Evolutionary conservation across 2,113 vertebrate species (phyloP), one percentile per base, ranked within the genome.

Genomic region (Nicator chloris): DNA sequence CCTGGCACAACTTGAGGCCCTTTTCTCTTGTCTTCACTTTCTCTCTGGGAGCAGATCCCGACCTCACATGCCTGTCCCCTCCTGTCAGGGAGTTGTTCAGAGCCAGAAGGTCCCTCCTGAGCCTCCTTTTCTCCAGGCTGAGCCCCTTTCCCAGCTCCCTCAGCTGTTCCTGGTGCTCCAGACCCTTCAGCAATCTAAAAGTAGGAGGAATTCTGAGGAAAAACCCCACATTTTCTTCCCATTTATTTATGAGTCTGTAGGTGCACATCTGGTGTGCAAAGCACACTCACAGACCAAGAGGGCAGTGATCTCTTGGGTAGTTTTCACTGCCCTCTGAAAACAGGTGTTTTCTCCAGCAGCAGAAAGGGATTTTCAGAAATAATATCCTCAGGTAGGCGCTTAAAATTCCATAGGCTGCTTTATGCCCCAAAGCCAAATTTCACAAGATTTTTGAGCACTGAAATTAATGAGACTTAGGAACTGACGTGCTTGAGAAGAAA

Each of bases 51-150:
- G 31, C 37, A 70, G 63, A 70, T 1, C 21, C 35, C 0, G 0
- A 42, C 2, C 1, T 3, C 4, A 2, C 9, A 1, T 2, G 0
- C 15, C 54, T 82, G 10, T 8, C 10, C 33, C n/a, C n/a, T 53
- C 84, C 35, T 56, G 13, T 27, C 56, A 76, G 30, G 30, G 11
- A 76, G 1, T 7, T 35, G 30, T 61, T 42, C 14, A 69, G n/a
- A 54, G 63, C 7, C 20, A 42, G 3, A 27, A 7, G 10, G 8
- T 31, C 5, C 4, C 19, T 1, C 8, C 42, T 17, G 40, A 49
- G 8, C 49, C 49, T 35, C 49, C 17, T 77, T 68, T 89, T 8
- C 39, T 75, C 53, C 61, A 75, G n/a, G 13, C 39, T 75, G 16
- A 68, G 39, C 19, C 45, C 26, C 7, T 63, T 44, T 11, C 12